These are phyloP conservation scores for Thamnophis sirtalis DNA, from an alignment of 2,113 vertebrate species.

Conservation along the genomic window DNA sequence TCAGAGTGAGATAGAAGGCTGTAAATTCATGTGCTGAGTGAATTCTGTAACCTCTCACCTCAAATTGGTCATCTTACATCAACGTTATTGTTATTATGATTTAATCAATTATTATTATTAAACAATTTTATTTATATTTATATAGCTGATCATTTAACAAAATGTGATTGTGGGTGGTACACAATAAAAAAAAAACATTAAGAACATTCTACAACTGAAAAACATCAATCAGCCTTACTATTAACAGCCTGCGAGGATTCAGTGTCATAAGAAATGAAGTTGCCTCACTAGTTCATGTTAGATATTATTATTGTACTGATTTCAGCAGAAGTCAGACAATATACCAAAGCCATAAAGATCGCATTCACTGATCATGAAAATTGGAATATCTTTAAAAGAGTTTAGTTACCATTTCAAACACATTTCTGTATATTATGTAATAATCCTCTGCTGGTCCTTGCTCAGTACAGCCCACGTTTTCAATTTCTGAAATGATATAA, in stretches of 20 bases:
- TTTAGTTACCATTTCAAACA: conserved; percentile 68
- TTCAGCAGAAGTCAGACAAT: not conserved
- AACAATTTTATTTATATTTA: not conserved
- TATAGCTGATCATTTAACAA: not conserved
- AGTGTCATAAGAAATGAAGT: not conserved
- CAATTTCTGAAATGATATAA: conserved; percentile 63
- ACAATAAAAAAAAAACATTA: not conserved
- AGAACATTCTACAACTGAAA: not conserved
- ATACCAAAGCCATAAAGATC: not conserved
- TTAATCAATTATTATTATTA: not conserved
- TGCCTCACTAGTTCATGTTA: not conserved
- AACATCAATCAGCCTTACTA: not conserved
- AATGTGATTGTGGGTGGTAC: not conserved
- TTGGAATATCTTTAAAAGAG: not conserved
- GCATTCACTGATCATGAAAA: not conserved
- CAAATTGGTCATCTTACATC: not conserved
- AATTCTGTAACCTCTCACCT: not conserved
- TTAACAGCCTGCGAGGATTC: not conserved
- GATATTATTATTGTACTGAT: not conserved
- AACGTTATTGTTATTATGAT: not conserved
- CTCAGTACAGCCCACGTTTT: conserved; percentile 47
- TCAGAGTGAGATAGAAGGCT: not conserved
- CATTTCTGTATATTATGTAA: conserved; percentile 59
- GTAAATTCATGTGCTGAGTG: not conserved
- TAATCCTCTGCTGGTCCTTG: conserved; percentile 61